Percentiles rank a stretch among this genome's conserved stretches.
These are phyloP conservation scores for Pluvialis apricaria DNA, from an alignment of 2,113 vertebrate species.

Conservation along the genomic window DNA sequence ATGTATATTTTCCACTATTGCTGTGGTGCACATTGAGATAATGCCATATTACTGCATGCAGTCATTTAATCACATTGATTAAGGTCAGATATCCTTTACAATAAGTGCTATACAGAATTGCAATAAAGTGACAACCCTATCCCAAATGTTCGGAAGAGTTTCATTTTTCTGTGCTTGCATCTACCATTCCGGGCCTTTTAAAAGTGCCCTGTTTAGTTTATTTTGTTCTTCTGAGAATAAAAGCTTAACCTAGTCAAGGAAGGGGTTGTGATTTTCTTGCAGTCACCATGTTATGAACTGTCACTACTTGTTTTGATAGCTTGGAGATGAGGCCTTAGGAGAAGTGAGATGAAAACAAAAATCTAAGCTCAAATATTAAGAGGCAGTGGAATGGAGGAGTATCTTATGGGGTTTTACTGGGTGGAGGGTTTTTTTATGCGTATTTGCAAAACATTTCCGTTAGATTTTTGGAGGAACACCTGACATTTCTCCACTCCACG, in stretches of 20 bases:
- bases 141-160: neutral
- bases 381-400: neutral
- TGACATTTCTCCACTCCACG: fast-evolving
- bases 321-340: neutral
- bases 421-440: neutral
- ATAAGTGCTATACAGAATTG: neutral
- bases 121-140: neutral
- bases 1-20: neutral
- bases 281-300: neutral
- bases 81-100: neutral
- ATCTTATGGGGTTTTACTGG: neutral
- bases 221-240: neutral
- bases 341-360: neutral
- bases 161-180: neutral
- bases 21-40: neutral
- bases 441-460: neutral
- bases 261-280: neutral
- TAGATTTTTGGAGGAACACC: neutral
- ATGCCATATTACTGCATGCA: neutral
- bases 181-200: neutral
- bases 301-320: neutral
- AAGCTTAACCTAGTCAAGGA: neutral
- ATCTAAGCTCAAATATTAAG: neutral
- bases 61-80: neutral
- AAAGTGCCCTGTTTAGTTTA: neutral